These are phyloP conservation scores for Polydrusus tereticollis DNA, from an alignment of 2,888 invertebrate species.

Conservation along the genomic window DNA sequence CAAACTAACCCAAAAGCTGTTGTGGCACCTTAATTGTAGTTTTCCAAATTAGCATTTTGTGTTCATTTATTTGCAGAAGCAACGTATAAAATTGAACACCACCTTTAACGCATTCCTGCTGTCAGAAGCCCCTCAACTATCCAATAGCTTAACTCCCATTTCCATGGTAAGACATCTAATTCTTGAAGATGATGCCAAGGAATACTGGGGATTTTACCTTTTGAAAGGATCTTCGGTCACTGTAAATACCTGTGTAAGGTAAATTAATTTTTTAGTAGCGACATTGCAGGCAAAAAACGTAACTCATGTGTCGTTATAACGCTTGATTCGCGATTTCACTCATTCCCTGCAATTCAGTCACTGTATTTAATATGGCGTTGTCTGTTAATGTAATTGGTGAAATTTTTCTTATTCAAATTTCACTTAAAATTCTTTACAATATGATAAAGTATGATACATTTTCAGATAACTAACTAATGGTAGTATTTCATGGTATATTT, in stretches of 20 bases:
- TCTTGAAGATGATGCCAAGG: slow-evolving; percentile 84
- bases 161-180: slow-evolving; percentile 78
- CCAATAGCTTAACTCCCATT: slow-evolving; percentile 72
- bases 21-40: not conserved
- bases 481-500: no score
- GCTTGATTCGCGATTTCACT: not conserved
- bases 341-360: no score
- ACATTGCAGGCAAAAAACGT: no score
- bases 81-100: slow-evolving; percentile 77
- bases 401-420: no score
- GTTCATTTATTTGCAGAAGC: slow-evolving; percentile 69
- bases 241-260: slow-evolving; percentile 83
- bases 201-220: slow-evolving; percentile 87
- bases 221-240: slow-evolving; percentile 81
- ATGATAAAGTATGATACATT: no score
- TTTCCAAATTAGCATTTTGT: not conserved
- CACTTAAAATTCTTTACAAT: no score
- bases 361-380: no score
- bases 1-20: no score
- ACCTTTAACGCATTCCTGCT: slow-evolving; percentile 84
- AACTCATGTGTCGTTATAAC: no score
- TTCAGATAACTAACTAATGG: no score
- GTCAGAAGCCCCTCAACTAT: slow-evolving; percentile 73
- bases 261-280: not conserved
- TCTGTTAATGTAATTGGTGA: no score